Evolutionary conservation across 2,888 invertebrate species (phyloP).

Genomic region (Prosapia bicincta): DNA sequence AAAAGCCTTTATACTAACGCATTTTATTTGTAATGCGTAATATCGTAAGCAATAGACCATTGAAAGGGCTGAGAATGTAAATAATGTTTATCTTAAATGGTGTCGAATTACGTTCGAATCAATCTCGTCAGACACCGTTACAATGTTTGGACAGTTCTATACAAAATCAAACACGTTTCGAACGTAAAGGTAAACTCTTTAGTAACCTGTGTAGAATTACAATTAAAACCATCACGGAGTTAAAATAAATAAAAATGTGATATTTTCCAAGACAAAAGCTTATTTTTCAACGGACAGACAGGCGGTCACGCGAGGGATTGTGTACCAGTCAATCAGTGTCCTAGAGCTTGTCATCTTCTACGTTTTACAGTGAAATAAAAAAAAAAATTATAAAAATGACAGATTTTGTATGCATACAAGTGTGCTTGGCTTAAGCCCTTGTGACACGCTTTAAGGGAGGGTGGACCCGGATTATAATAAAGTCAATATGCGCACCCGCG

Average conservation of each 20-base stretch:
- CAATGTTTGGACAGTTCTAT: no score
- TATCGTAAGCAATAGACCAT: no score
- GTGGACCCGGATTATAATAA: conserved; percentile 29
- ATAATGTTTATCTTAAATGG: no score
- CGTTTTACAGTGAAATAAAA: background rate
- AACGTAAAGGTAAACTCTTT: background rate
- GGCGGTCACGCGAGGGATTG: background rate
- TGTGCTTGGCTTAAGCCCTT: background rate
- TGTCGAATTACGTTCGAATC: no score
- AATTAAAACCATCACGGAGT: background rate
- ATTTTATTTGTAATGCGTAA: no score
- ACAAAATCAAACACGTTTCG: background rate
- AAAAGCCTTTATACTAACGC: no score
- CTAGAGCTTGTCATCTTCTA: background rate
- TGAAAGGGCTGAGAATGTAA: no score
- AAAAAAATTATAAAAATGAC: background rate
- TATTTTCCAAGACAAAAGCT: background rate
- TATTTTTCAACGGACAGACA: background rate
- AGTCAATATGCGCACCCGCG: conserved; percentile 30
- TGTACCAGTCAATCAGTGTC: background rate
- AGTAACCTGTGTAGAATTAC: background rate
- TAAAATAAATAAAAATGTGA: background rate
- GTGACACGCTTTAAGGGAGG: conserved; percentile 1
- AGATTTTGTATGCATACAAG: background rate
- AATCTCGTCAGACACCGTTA: no score